phyloP scores from a whole-genome alignment of 2,797 vertebrate species.

The Etheostoma nigrum region DNA sequence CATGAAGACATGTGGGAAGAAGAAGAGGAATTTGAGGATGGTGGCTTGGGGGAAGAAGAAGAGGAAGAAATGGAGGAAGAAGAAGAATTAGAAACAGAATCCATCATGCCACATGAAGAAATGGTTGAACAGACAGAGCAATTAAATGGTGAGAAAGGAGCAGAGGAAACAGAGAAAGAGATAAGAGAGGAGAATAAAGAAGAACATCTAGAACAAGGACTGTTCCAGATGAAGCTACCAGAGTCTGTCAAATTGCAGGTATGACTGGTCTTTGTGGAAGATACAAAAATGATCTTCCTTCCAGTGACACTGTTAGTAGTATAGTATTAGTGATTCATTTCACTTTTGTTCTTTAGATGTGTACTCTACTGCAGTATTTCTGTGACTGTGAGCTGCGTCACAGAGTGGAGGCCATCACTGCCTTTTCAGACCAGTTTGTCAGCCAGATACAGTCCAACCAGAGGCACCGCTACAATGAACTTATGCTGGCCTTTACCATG shows the following conservation, averaged over 20 bases:
- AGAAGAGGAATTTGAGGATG: conserved; percentile 75
- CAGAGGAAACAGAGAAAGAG: conserved; percentile 79
- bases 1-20: conserved; percentile 74
- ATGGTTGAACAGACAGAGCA: conserved; percentile 63
- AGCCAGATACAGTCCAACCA: conserved; percentile 91
- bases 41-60: conserved; percentile 78
- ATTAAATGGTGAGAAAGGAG: conserved; percentile 81
- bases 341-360: conserved; percentile 86
- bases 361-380: conserved; percentile 94
- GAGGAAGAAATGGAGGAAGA: conserved; percentile 75
- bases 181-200: conserved; percentile 79
- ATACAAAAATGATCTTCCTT: neutral
- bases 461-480: conserved; percentile 88
- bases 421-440: conserved; percentile 92
- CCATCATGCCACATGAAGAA: conserved; percentile 38
- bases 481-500: conserved; percentile 94
- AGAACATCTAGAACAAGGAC: conserved; percentile 88
- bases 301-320: neutral
- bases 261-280: neutral
- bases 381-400: conserved; percentile 96
- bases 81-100: conserved; percentile 69
- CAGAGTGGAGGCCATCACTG: conserved; percentile 92
- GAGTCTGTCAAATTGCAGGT: conserved; percentile 98
- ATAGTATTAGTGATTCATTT: neutral
- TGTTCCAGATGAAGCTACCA: conserved; percentile 96